Conservation (phyloP, 1,140 invertebrate genomes). For the Tyrophagus putrescentiae region DNA sequence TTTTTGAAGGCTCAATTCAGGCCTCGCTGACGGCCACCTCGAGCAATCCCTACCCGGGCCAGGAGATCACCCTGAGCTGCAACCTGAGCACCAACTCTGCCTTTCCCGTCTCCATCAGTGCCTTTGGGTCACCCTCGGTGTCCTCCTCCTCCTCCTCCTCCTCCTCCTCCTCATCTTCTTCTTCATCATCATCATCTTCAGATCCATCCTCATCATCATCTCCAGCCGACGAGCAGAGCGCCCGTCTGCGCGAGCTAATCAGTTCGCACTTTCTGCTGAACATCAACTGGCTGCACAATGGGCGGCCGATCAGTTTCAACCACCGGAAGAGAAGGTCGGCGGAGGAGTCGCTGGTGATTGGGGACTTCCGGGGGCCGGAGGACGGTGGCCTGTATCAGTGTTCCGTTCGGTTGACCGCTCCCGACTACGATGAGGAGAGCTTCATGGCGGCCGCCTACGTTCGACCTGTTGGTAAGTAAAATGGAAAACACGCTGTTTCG, state of each 20-base stretch:
- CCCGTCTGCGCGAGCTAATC: background rate
- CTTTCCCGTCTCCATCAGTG: background rate
- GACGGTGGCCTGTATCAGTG: constrained; percentile 26
- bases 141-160: constrained; percentile 3
- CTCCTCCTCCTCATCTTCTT: background rate
- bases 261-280: constrained; percentile 3
- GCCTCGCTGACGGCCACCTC: constrained; percentile 22
- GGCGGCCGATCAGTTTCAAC: constrained; percentile 20
- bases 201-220: background rate
- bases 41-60: constrained; percentile 22
- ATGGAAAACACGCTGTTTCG: background rate
- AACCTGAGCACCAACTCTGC: constrained; percentile 15
- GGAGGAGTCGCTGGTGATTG: constrained; percentile 21
- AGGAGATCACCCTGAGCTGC: constrained; percentile 25
- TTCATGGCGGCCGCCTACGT: constrained; percentile 23
- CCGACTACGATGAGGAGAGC: constrained; percentile 23
- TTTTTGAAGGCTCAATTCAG: constrained; percentile 22
- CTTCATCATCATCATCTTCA: constrained; percentile 15
- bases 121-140: background rate
- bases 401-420: constrained; percentile 19
- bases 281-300: constrained; percentile 25
- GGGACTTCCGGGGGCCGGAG: constrained; percentile 22
- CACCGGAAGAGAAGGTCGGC: constrained; percentile 22
- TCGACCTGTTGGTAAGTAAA: constrained; percentile 23
- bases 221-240: background rate